Percentiles rank a stretch among this genome's conserved stretches.
These are phyloP conservation scores for Alligator mississippiensis DNA, from an alignment of 2,113 vertebrate genomes.

Conservation along the genomic window DNA sequence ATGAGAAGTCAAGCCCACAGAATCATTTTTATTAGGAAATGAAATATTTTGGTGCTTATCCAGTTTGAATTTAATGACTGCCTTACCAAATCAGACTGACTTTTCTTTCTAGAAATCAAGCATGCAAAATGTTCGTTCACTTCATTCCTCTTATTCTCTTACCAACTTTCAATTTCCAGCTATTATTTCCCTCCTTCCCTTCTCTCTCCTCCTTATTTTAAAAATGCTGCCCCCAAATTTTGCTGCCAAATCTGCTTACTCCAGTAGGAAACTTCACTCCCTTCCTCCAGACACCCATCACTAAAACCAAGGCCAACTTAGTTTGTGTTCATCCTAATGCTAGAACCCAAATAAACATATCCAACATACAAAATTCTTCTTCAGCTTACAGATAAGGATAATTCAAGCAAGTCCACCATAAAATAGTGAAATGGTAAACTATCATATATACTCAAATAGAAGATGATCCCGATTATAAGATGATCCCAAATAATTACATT, in stretches of 20 bases:
- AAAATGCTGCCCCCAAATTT: too few relatives aligned
- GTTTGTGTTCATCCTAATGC: background rate
- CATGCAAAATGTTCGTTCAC: background rate
- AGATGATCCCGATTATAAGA: too few relatives aligned
- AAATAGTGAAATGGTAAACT: too few relatives aligned
- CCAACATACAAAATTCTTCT: rapidly evolving
- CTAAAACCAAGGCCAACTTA: background rate
- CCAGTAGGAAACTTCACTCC: too few relatives aligned
- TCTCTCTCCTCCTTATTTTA: background rate
- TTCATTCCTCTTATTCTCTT: background rate
- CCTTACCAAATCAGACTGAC: background rate
- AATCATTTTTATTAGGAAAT: background rate
- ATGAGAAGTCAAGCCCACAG: slow-evolving; percentile 25
- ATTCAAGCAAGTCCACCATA: too few relatives aligned
- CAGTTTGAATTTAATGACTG: background rate
- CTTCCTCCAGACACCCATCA: background rate
- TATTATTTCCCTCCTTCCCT: background rate
- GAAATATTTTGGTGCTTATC: background rate
- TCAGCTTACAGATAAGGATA: background rate
- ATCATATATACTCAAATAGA: too few relatives aligned
- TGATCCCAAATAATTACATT: too few relatives aligned
- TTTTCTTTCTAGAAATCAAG: background rate
- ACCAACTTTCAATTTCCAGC: background rate
- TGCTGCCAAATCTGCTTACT: too few relatives aligned
- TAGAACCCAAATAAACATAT: background rate